Evolutionary conservation across 2,113 vertebrate genomes (phyloP), one percentile per base, ranked within the genome.

Genomic region (Uria lomvia): DNA sequence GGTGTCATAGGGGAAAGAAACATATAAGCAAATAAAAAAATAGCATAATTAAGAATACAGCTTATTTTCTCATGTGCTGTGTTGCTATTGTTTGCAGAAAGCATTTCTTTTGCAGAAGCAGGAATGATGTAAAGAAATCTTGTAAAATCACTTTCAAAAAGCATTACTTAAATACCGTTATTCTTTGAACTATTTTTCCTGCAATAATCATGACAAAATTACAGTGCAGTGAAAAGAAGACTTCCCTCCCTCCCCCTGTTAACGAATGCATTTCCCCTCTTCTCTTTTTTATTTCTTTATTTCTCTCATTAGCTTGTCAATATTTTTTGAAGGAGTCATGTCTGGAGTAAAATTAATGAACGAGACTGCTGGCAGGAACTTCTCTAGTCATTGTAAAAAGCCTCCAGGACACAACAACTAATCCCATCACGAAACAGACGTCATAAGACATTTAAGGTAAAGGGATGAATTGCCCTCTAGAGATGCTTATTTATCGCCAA

Each of bases 1-100:
- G 29, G 27, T 82, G 11, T 75, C 1, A 0, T 67, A 67, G 50
- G 8, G 6, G 4, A 52, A 53, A 79, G 40, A n/a, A 38, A 0
- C 4, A 63, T 47, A 42, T 36, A 87, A 86, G 6, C 3, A 80
- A 91, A 67, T 21, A 14, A 71, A 53, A 74, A 15, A 42, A 32
- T 1, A 38, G 49, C 6, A 21, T 5, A 49, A 6, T 45, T 67
- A 38, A 71, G 17, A 40, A 53, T 29, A 34, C 8, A 47, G n/a
- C 5, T 68, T 0, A 43, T 74, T 77, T 68, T 47, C 14, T 40
- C 9, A 49, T 17, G n/a, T 71, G 9, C 1, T 66, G 52, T 82
- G 5, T 66, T 30, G 4, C 71, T 70, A 24, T 42, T 71, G 4
- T 68, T 82, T 72, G 8, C 38, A 93, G 77, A 86, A 58, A 67